Percentiles rank a stretch among this genome's conserved stretches.
phyloP scores from a whole-genome alignment of 23 tunicate genomes.

The Halocynthia aurantium region DNA sequence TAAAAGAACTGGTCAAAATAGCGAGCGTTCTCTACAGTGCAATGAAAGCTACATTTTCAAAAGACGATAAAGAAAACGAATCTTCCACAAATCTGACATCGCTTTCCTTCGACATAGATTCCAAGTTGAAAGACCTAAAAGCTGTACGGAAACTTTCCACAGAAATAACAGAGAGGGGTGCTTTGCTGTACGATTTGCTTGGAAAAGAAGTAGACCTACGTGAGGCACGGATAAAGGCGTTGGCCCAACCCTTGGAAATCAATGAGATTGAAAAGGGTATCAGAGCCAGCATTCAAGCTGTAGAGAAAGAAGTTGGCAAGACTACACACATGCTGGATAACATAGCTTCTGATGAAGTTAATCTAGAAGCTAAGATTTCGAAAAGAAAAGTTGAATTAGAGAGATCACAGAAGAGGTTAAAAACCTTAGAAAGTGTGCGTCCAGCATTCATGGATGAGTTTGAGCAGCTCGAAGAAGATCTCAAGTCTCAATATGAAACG shows the following conservation, averaged over 20 bases:
- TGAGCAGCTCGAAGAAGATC: conserved; percentile 70
- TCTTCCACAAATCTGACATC: conserved; percentile 27
- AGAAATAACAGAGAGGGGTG: conserved; percentile 82
- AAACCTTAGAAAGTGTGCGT: conserved; percentile 85
- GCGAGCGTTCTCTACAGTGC: conserved; percentile 61
- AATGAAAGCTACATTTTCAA: conserved; percentile 47
- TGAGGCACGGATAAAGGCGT: conserved; percentile 53
- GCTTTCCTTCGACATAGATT: conserved; percentile 72
- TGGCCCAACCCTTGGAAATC: conserved; percentile 83
- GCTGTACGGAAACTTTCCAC: conserved; percentile 80
- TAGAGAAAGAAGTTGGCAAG: conserved; percentile 54
- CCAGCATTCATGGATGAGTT: conserved; percentile 99
- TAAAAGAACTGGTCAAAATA: conserved; percentile 86
- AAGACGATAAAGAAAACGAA: conserved; percentile 17
- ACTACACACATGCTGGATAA: conserved; percentile 81
- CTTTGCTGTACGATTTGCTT: conserved; percentile 53
- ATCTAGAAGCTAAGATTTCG: conserved; percentile 85
- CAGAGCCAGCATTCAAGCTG: conserved; percentile 50
- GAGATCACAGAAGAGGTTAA: conserved; percentile 66
- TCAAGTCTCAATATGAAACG: conserved; percentile 71
- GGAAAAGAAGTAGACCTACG: conserved; percentile 69
- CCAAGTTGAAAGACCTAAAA: conserved; percentile 77
- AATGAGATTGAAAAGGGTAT: conserved; percentile 77
- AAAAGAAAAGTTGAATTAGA: conserved; percentile 86
- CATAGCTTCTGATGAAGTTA: conserved; percentile 83